Percentiles rank a stretch among this genome's conserved stretches.
Conservation (phyloP, 2,113 vertebrate species). For the Laterallus jamaicensis region DNA sequence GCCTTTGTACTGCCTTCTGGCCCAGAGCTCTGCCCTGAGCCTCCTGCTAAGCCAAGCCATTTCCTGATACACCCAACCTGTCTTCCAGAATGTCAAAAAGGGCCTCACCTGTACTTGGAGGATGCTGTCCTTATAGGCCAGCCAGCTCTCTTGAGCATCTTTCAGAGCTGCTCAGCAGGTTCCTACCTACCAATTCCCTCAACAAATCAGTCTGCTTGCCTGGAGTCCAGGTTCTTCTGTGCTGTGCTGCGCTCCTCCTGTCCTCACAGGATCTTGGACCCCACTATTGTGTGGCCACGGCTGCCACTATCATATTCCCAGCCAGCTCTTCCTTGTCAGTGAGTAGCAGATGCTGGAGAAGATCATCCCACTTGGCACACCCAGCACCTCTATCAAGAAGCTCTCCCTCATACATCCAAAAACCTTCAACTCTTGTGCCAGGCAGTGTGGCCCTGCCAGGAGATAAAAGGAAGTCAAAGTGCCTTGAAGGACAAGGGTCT, state of each 20-base stretch:
- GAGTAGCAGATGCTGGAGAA: not conserved
- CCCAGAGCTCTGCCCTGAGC: not conserved
- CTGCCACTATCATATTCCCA: not conserved
- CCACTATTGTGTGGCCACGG: accelerated
- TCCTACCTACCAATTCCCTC: not conserved
- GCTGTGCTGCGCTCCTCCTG: not conserved
- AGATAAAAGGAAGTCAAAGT: not conserved
- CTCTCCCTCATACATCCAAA: not conserved
- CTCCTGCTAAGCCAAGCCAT: not conserved
- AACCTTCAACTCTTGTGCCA: not conserved
- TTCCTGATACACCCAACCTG: not conserved
- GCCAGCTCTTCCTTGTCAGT: not conserved
- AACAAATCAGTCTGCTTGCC: not conserved
- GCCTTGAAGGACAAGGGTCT: not conserved
- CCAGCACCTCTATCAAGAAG: not conserved
- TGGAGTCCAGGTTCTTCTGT: not conserved
- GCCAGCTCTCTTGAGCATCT: not conserved
- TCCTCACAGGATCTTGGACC: too few species aligned
- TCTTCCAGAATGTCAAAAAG: not conserved
- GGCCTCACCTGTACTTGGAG: not conserved
- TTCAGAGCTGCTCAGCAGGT: not conserved
- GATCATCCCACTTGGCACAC: not conserved
- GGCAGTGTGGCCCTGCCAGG: not conserved
- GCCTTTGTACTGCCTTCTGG: not conserved
- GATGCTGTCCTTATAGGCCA: not conserved